These are phyloP conservation scores for Rhopilema esculentum DNA, from an alignment of 30 jellyfish, hydroid and myxozoan genomes.

Conservation along the genomic window DNA sequence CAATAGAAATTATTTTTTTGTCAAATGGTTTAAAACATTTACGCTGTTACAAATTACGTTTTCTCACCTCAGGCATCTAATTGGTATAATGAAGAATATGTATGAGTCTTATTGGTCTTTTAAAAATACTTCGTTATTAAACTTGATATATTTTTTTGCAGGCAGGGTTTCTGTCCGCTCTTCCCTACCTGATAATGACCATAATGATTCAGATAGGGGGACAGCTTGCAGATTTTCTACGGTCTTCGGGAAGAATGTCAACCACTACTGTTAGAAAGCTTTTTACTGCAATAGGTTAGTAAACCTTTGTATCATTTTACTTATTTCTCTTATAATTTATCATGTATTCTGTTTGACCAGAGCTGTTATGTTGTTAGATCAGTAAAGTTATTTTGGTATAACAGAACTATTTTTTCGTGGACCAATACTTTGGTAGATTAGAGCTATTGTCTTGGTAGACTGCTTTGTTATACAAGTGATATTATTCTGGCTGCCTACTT, in stretches of 20 bases:
- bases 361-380: not conserved
- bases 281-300: slow-evolving; percentile 75
- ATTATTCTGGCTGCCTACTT: too few relatives aligned
- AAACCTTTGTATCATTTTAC: not conserved
- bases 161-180: slow-evolving; percentile 89
- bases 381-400: too few relatives aligned
- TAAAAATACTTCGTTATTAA: too few relatives aligned
- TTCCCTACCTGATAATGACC: slow-evolving; percentile 82
- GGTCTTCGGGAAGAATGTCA: slow-evolving; percentile 56
- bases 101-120: too few relatives aligned
- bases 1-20: too few relatives aligned
- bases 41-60: too few relatives aligned
- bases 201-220: slow-evolving; percentile 89
- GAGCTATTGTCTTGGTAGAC: not conserved
- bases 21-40: too few relatives aligned
- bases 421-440: too few relatives aligned
- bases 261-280: slow-evolving; percentile 86
- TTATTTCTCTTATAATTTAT: not conserved
- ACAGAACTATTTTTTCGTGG: not conserved
- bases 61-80: too few relatives aligned
- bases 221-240: slow-evolving; percentile 76
- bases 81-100: too few relatives aligned
- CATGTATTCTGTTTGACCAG: too few relatives aligned
- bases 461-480: too few relatives aligned
- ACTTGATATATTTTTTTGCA: slow-evolving; percentile 33